Percentiles rank a stretch among this genome's conserved stretches.
phyloP scores from a whole-genome alignment of 2,888 invertebrate species.

The Hyalella azteca region DNA sequence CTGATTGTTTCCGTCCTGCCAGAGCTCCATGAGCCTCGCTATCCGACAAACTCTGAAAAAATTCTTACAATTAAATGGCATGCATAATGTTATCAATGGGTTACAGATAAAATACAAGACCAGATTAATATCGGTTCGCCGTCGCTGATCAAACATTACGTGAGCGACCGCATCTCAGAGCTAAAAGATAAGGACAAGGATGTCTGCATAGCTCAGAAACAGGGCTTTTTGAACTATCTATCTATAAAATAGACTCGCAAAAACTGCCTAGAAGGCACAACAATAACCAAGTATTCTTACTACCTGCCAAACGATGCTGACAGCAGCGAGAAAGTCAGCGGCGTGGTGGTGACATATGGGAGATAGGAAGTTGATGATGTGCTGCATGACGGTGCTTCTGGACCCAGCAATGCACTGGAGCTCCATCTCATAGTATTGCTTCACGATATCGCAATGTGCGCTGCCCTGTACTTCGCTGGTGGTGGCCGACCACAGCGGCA shows the following conservation, averaged over 20 bases:
- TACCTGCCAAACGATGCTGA: slow-evolving; percentile 86
- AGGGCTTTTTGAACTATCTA: too few relatives aligned
- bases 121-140: too few relatives aligned
- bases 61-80: neutral
- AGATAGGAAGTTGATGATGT: slow-evolving; percentile 80
- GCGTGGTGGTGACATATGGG: slow-evolving; percentile 85
- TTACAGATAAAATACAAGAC: too few relatives aligned
- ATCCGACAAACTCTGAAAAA: neutral
- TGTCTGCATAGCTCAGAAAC: too few relatives aligned
- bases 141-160: too few relatives aligned
- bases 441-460: neutral
- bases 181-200: too few relatives aligned
- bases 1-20: neutral
- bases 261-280: too few relatives aligned
- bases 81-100: too few relatives aligned
- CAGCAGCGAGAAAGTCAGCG: slow-evolving; percentile 78
- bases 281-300: too few relatives aligned
- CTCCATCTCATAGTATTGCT: slow-evolving; percentile 38
- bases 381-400: slow-evolving; percentile 75
- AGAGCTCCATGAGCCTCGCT: neutral
- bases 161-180: too few relatives aligned
- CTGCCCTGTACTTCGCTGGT: slow-evolving; percentile 63
- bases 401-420: slow-evolving; percentile 66
- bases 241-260: too few relatives aligned
- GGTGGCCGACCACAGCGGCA: slow-evolving; percentile 79